A percentile compares a stretch with the other conserved stretches of the same genome.
Conservation (phyloP, 2,888 invertebrate genomes). For the Calameuta idolon region DNA sequence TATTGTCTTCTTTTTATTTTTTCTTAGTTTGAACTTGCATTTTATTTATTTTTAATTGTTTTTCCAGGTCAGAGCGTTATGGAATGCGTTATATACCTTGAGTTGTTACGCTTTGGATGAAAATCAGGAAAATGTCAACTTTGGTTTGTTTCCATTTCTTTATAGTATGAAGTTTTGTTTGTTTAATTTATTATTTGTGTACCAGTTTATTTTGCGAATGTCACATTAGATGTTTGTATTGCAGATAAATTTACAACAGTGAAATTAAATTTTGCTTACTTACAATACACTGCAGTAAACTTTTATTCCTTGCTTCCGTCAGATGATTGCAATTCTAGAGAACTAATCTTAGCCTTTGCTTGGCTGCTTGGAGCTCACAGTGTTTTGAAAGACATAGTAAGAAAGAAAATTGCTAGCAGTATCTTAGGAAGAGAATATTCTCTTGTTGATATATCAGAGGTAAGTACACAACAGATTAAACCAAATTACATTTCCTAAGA, state of each 20-base stretch:
- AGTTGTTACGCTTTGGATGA: slow-evolving; percentile 34
- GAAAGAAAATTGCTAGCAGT: slow-evolving; percentile 43
- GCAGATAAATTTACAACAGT: slow-evolving; percentile 46
- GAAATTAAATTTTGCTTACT: slow-evolving; percentile 57
- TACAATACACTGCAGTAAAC: slow-evolving; percentile 57
- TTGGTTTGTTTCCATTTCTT: slow-evolving; percentile 9
- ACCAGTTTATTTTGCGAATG: not conserved
- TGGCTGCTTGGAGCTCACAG: slow-evolving; percentile 59
- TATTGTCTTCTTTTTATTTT: slow-evolving; percentile 14
- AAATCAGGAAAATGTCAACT: slow-evolving; percentile 31
- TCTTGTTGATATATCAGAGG: slow-evolving; percentile 11
- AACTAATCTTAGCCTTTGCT: slow-evolving; percentile 60
- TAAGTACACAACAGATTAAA: slow-evolving; percentile 9
- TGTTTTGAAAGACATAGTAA: slow-evolving; percentile 41
- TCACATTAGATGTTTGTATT: slow-evolving; percentile 1
- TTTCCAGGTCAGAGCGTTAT: slow-evolving; percentile 43
- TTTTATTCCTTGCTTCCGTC: slow-evolving; percentile 56
- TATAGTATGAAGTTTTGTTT: not conserved
- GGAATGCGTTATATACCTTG: slow-evolving; percentile 51
- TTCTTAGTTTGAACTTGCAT: slow-evolving; percentile 27
- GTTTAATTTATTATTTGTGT: not conserved
- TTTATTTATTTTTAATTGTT: slow-evolving; percentile 9
- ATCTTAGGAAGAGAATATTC: slow-evolving; percentile 52
- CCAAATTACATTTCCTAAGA: not conserved
- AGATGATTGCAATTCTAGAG: slow-evolving; percentile 46